Conservation (phyloP, 2,113 vertebrate species). For the Campylomormyrus numenius region DNA sequence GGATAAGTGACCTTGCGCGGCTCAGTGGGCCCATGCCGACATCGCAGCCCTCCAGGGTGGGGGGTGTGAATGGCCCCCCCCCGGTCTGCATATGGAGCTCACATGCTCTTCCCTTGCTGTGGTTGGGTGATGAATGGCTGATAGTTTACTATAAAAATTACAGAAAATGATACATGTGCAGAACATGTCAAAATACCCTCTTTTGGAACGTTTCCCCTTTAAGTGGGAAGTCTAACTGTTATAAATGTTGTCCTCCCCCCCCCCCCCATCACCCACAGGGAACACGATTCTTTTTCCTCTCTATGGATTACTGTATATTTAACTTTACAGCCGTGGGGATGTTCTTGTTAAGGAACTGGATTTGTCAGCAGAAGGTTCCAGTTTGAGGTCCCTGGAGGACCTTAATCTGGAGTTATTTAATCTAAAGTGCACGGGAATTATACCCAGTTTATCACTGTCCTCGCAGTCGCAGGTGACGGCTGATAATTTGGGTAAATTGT, state of each 20-base stretch:
- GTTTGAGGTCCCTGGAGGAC: background rate
- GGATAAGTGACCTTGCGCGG: background rate
- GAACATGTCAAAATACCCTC: background rate
- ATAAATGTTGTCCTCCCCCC: background rate
- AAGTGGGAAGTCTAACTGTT: background rate
- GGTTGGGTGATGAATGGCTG: background rate
- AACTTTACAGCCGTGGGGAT: background rate
- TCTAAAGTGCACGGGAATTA: background rate
- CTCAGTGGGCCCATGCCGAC: background rate
- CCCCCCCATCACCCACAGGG: background rate
- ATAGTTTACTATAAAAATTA: background rate
- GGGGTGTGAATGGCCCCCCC: background rate
- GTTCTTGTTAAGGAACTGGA: background rate
- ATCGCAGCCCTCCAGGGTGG: background rate
- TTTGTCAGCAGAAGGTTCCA: constrained; percentile 9
- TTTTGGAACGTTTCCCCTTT: background rate
- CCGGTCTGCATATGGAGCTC: background rate
- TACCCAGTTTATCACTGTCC: background rate
- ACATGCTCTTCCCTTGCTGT: background rate
- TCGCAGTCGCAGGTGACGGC: background rate
- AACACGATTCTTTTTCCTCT: background rate
- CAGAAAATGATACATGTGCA: background rate
- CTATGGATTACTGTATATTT: background rate
- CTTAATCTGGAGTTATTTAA: background rate
- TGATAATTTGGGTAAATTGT: background rate